Conservation (phyloP, 2,797 vertebrate species). For the Monodelphis domestica region DNA sequence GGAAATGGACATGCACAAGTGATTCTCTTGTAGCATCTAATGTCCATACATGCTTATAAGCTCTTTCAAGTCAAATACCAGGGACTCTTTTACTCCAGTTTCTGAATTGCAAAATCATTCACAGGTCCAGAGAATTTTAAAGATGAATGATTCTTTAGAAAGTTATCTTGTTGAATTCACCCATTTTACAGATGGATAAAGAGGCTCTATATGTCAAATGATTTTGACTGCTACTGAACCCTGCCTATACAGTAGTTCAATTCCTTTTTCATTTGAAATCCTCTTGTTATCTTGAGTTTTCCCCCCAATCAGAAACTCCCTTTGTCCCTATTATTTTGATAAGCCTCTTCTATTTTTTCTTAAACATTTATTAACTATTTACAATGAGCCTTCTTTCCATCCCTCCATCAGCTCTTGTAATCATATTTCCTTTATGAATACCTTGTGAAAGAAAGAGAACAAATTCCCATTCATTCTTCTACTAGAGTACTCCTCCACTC, state of each 20-base stretch:
- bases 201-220: not conserved
- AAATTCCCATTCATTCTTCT: not conserved
- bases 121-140: not conserved
- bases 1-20: no score
- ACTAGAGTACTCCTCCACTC: not conserved
- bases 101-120: not conserved
- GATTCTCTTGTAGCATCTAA: no score
- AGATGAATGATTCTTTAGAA: not conserved
- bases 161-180: not conserved
- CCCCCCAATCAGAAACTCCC: not conserved
- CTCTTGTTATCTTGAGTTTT: not conserved
- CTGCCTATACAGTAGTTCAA: not conserved
- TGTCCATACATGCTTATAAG: not conserved
- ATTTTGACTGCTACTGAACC: not conserved
- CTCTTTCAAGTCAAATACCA: not conserved
- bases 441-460: no score
- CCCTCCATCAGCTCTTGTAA: not conserved
- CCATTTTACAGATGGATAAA: not conserved
- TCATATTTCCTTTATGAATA: no score
- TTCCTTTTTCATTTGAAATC: not conserved
- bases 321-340: not conserved
- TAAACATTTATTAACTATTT: not conserved
- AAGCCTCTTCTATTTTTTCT: not conserved
- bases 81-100: not conserved
- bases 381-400: not conserved